Evolutionary conservation across 2,888 invertebrate genomes (phyloP).

Genomic region (Troilus luridus): DNA sequence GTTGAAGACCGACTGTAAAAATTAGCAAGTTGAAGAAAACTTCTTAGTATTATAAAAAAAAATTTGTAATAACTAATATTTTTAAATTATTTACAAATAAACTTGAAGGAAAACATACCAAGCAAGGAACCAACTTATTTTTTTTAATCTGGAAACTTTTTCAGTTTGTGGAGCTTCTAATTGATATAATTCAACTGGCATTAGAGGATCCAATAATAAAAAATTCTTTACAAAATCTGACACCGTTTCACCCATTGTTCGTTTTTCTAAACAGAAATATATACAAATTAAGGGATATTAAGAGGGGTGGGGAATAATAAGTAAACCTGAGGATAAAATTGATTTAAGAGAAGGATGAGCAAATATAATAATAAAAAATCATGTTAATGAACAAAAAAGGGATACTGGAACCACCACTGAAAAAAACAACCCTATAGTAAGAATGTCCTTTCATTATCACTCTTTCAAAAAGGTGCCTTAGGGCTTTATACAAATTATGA

Average conservation of each 20-base stretch:
- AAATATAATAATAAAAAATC: too few species aligned
- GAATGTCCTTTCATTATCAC: too few species aligned
- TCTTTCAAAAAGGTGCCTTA: too few species aligned
- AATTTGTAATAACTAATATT: background rate
- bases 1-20: background rate
- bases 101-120: slow-evolving; percentile 21
- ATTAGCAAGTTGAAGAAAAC: background rate
- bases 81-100: background rate
- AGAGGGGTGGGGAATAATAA: too few species aligned
- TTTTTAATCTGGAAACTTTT: background rate
- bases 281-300: background rate
- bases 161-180: background rate
- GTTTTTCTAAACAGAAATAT: background rate
- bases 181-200: slow-evolving; percentile 53
- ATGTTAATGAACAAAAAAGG: too few species aligned
- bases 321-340: too few species aligned
- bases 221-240: background rate
- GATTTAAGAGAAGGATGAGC: too few species aligned
- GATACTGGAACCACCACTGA: too few species aligned
- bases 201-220: slow-evolving; percentile 45
- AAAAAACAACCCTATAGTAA: too few species aligned
- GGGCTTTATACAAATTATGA: too few species aligned
- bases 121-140: background rate
- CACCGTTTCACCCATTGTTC: background rate
- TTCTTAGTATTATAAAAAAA: background rate